phyloP scores from a whole-genome alignment of 2,888 invertebrate genomes.

The Galeruca laticollis region DNA sequence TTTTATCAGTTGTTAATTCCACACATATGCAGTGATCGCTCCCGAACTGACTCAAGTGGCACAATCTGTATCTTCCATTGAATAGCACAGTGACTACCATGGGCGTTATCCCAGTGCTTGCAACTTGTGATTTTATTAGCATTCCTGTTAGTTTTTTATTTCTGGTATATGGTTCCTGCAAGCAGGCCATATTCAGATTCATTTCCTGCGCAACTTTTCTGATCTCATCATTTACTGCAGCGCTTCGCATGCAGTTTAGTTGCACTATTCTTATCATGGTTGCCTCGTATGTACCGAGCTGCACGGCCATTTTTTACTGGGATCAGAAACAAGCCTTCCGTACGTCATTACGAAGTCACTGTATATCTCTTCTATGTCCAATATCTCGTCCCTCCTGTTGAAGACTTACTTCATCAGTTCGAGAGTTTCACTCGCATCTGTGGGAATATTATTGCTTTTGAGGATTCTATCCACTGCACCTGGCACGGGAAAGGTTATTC shows the following conservation, averaged over 20 bases:
- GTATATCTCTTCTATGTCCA: neutral
- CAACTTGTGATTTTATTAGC: too few species aligned
- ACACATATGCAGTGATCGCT: too few species aligned
- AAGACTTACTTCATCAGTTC: neutral
- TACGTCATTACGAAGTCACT: neutral
- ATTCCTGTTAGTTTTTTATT: too few species aligned
- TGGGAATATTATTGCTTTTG: too few species aligned
- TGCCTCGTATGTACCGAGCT: neutral
- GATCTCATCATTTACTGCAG: neutral
- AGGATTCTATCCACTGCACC: neutral
- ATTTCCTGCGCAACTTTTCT: neutral
- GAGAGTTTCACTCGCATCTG: neutral
- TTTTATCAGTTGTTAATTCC: neutral
- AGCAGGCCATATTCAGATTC: neutral
- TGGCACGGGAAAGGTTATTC: slow-evolving; percentile 6
- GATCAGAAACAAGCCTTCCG: neutral
- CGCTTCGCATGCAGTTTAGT: neutral
- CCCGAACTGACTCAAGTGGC: too few species aligned
- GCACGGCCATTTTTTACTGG: neutral
- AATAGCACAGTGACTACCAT: neutral
- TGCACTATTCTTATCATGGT: neutral
- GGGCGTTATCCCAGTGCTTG: too few species aligned
- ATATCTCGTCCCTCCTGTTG: neutral
- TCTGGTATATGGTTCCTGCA: neutral
- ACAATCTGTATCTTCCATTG: too few species aligned